Conservation (phyloP, 1,140 invertebrate genomes). For the Drepana arcuata region DNA sequence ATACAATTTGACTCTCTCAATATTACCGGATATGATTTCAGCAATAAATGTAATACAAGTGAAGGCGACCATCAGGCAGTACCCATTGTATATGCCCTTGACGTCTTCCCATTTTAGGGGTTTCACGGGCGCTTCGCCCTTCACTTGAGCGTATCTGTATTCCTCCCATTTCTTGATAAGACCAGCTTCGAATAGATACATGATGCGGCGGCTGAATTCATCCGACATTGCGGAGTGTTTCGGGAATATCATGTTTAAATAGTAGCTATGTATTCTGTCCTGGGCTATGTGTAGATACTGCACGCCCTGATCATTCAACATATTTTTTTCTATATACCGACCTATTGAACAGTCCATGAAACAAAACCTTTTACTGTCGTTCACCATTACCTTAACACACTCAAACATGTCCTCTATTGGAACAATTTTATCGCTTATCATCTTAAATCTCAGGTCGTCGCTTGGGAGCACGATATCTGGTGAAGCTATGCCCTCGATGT, state of each 20-base stretch:
- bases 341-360: conserved; percentile 57
- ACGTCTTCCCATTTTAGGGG: conserved; percentile 26
- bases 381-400: conserved; percentile 43
- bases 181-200: conserved; percentile 34
- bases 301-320: conserved; percentile 47
- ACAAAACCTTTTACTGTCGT: conserved; percentile 48
- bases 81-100: conserved; percentile 40
- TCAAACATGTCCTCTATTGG: conserved; percentile 35
- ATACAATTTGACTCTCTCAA: background rate
- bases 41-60: conserved; percentile 31
- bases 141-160: conserved; percentile 33
- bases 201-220: conserved; percentile 32
- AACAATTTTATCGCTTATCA: conserved; percentile 44
- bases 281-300: conserved; percentile 54
- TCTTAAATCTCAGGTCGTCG: conserved; percentile 36
- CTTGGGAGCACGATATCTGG: conserved; percentile 57
- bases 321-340: conserved; percentile 44
- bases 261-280: conserved; percentile 60
- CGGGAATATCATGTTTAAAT: conserved; percentile 43
- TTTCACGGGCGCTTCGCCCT: conserved; percentile 26
- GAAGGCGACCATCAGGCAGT: conserved; percentile 20
- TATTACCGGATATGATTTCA: conserved; percentile 24
- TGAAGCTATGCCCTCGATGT: conserved; percentile 54
- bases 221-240: conserved; percentile 40
- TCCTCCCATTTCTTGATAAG: conserved; percentile 45